phyloP scores from a whole-genome alignment of 1,140 invertebrate species.

The Nasonia giraulti region DNA sequence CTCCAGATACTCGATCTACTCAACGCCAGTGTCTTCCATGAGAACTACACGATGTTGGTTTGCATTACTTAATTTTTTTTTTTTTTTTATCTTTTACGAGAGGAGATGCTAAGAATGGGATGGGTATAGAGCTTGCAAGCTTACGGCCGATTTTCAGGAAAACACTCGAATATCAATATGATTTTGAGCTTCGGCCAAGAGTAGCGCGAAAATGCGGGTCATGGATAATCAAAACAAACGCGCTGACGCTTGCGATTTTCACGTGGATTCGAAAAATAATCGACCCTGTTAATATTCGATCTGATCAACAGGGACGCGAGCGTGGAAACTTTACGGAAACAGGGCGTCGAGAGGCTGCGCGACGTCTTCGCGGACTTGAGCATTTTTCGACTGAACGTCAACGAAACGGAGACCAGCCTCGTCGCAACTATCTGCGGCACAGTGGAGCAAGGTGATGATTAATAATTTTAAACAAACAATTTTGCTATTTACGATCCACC shows the following conservation, averaged over 20 bases:
- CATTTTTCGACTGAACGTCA: constrained; percentile 51
- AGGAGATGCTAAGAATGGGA: too few species aligned
- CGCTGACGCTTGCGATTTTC: too few species aligned
- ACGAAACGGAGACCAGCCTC: constrained; percentile 56
- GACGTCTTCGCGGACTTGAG: constrained; percentile 50
- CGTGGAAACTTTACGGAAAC: constrained; percentile 10
- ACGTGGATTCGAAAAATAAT: too few species aligned
- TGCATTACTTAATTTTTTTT: not conserved
- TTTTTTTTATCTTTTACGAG: not conserved
- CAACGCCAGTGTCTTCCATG: constrained; percentile 43
- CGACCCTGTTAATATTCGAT: too few species aligned
- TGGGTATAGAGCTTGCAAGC: too few species aligned
- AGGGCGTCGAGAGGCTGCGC: constrained; percentile 45
- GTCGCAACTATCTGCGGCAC: constrained; percentile 61
- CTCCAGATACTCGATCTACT: constrained; percentile 58
- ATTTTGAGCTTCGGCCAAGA: constrained; percentile 45
- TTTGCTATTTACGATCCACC: not conserved
- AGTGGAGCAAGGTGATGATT: constrained; percentile 64
- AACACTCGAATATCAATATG: constrained; percentile 36
- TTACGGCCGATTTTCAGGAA: not conserved
- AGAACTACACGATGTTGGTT: not conserved
- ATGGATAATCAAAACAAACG: constrained; percentile 4
- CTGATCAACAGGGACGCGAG: not conserved
- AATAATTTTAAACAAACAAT: not conserved
- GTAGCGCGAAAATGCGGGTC: constrained; percentile 9